phyloP scores from a whole-genome alignment of 2,113 vertebrate genomes.

The Pygoscelis adeliae region DNA sequence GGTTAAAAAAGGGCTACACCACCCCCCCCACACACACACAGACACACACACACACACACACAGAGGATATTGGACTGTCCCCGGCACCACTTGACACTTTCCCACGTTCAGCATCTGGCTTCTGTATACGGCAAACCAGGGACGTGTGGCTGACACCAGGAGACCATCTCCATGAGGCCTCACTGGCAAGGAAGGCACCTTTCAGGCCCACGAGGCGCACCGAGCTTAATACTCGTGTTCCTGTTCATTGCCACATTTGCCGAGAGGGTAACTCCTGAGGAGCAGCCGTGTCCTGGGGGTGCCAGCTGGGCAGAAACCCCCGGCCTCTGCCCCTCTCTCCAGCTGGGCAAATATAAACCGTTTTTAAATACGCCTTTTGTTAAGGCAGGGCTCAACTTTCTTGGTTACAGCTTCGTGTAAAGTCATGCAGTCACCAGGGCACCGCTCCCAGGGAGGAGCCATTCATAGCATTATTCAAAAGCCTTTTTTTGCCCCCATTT shows the following conservation, averaged over 20 bases:
- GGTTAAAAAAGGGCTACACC: too few relatives aligned
- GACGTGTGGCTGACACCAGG: not conserved
- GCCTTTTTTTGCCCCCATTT: not conserved
- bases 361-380: not conserved
- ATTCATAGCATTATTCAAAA: not conserved
- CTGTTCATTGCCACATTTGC: too few relatives aligned
- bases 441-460: too few relatives aligned
- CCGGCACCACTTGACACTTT: not conserved
- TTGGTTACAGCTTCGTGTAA: accelerated
- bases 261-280: not conserved
- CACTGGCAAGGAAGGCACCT: not conserved
- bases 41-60: too few relatives aligned
- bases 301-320: too few relatives aligned
- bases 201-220: accelerated
- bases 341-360: accelerated
- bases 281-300: accelerated
- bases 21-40: not conserved
- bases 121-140: too few relatives aligned
- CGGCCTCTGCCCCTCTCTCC: accelerated
- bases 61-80: too few relatives aligned
- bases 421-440: accelerated
- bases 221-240: accelerated
- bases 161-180: too few relatives aligned
- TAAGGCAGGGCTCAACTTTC: accelerated
- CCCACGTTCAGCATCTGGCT: not conserved